Conservation (phyloP, 92 coral and sea anemone genomes). For the Zoanthus sociatus region DNA sequence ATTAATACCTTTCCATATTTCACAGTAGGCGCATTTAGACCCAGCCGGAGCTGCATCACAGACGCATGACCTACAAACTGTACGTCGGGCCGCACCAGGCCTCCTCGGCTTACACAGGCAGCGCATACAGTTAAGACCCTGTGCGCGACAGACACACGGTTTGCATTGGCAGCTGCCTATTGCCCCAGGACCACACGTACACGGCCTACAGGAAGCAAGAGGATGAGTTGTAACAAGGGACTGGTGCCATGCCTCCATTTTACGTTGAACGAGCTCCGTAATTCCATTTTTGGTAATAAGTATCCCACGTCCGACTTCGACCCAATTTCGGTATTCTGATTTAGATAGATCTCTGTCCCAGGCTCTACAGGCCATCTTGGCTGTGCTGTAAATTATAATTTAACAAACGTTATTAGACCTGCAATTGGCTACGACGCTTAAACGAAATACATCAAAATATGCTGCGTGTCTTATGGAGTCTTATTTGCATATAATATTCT, state of each 20-base stretch:
- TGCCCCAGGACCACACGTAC: conserved; percentile 21
- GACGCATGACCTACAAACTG: conserved; percentile 12
- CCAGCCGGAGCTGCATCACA: background rate
- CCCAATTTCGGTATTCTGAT: conserved; percentile 17
- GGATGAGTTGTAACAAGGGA: conserved; percentile 9
- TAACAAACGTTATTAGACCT: no score
- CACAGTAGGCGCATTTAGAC: background rate
- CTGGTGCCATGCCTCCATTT: conserved; percentile 26
- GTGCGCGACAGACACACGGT: conserved; percentile 9
- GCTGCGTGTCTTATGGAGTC: no score
- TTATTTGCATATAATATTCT: no score
- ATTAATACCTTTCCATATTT: conserved; percentile 21
- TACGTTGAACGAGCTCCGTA: background rate
- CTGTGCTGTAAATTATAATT: no score
- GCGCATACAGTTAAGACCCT: background rate
- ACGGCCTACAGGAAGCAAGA: conserved; percentile 9
- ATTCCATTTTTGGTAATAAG: conserved; percentile 18
- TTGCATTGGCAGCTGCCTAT: background rate
- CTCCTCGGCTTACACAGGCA: conserved; percentile 5
- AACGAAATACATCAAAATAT: no score
- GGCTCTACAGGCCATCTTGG: conserved; percentile 16
- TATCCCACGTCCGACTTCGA: conserved; percentile 1
- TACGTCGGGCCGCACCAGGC: background rate
- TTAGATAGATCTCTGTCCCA: background rate
- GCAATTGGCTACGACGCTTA: no score